phyloP scores from a whole-genome alignment of 1,140 invertebrate species.

The Ceratina australensis region DNA sequence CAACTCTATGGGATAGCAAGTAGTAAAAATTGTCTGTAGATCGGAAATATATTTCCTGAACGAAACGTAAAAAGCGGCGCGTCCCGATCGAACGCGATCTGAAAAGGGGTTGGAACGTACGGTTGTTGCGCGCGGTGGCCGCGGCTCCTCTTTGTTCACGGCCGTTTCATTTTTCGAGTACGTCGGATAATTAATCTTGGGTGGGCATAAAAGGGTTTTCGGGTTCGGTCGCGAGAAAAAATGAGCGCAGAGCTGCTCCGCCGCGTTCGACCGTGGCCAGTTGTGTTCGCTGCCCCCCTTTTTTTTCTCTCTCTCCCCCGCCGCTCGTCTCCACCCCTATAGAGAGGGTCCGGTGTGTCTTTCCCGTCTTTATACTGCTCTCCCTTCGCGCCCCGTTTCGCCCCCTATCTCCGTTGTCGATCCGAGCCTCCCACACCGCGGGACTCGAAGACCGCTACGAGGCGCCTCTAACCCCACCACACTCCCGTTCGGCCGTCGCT shows the following conservation, averaged over 20 bases:
- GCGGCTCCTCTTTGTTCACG: constrained; percentile 71
- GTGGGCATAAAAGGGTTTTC: constrained; percentile 79
- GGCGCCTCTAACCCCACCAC: constrained; percentile 5
- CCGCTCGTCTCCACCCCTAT: constrained; percentile 14
- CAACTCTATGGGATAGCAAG: no score
- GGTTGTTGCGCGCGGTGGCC: constrained; percentile 34
- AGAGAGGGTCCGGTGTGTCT: constrained; percentile 39
- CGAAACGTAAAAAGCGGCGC: no score
- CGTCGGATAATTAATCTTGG: constrained; percentile 79
- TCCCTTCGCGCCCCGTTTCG: constrained; percentile 9
- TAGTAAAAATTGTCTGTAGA: no score
- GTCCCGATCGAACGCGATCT: neutral
- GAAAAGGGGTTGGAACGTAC: constrained; percentile 14
- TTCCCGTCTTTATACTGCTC: constrained; percentile 46
- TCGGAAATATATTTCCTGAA: no score
- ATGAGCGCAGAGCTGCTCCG: constrained; percentile 73
- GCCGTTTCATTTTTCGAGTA: constrained; percentile 78
- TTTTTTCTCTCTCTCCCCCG: constrained; percentile 32
- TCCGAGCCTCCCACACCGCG: constrained; percentile 59
- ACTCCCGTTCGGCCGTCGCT: neutral
- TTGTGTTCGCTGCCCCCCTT: constrained; percentile 65
- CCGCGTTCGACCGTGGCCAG: constrained; percentile 57
- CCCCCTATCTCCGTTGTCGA: constrained; percentile 47
- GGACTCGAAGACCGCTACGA: constrained; percentile 52
- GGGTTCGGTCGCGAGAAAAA: constrained; percentile 77